These are phyloP conservation scores for Saccostrea glomerata DNA, from an alignment of 1,140 invertebrate genomes.

Conservation along the genomic window DNA sequence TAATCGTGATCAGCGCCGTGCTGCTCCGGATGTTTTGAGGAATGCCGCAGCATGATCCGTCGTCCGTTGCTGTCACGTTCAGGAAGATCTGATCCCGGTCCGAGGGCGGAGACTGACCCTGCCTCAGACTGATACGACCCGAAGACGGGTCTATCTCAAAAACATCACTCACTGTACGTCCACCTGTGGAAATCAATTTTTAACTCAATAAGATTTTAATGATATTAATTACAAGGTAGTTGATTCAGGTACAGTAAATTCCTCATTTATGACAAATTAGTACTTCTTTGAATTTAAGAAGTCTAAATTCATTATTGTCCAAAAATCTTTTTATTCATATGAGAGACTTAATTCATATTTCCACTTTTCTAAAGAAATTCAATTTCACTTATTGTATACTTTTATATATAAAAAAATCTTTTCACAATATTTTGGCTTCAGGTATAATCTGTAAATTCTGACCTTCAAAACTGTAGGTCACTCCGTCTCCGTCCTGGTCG, in stretches of 20 bases:
- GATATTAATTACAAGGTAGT: too few relatives aligned
- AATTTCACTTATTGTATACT: too few relatives aligned
- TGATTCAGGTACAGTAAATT: too few relatives aligned
- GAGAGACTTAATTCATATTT: too few relatives aligned
- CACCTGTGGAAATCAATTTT: conserved; percentile 29
- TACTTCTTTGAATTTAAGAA: too few relatives aligned
- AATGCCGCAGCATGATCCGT: conserved; percentile 43
- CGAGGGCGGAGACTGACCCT: background rate
- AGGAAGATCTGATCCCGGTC: conserved; percentile 39
- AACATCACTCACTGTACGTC: background rate
- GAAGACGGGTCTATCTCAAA: conserved; percentile 42
- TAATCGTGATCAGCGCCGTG: conserved; percentile 40
- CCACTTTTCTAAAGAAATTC: too few relatives aligned
- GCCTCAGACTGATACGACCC: conserved; percentile 31
- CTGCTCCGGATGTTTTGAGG: background rate
- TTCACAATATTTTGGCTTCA: too few relatives aligned
- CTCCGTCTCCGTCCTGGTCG: conserved; percentile 47
- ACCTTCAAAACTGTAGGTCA: conserved; percentile 46
- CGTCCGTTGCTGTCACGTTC: conserved; percentile 43
- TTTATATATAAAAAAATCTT: too few relatives aligned
- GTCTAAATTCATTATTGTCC: too few relatives aligned
- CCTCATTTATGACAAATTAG: too few relatives aligned
- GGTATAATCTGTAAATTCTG: background rate
- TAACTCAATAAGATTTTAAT: too few relatives aligned
- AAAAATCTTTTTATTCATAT: too few relatives aligned